These are phyloP conservation scores for Azorinus chamasolen DNA, from an alignment of 2,888 invertebrate genomes.

Conservation along the genomic window DNA sequence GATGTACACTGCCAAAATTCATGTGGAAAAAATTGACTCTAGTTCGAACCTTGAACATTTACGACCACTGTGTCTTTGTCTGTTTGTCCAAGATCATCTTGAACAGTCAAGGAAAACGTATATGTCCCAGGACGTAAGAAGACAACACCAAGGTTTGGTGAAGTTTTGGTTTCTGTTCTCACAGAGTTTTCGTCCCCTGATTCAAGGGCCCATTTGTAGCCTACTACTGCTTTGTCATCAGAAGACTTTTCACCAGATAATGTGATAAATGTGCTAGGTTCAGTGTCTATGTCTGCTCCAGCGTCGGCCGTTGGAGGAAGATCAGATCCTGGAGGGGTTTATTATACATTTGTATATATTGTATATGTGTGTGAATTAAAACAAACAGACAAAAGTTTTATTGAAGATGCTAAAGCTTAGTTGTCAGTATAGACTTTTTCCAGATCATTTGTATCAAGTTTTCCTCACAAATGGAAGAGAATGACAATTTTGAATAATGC, in stretches of 20 bases:
- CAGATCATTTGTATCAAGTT: too few species aligned
- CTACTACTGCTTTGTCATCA: conserved; percentile 33
- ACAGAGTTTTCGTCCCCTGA: conserved; percentile 5
- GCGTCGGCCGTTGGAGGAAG: conserved; percentile 44
- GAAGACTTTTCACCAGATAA: conserved; percentile 32
- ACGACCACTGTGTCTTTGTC: conserved; percentile 39
- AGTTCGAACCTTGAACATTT: conserved; percentile 28
- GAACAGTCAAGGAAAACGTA: conserved; percentile 30
- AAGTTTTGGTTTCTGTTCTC: background rate
- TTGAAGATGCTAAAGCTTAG: too few species aligned
- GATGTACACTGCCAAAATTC: too few species aligned
- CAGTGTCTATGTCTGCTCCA: conserved; percentile 29
- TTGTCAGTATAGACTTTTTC: too few species aligned
- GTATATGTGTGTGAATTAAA: background rate
- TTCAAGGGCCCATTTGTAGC: conserved; percentile 31
- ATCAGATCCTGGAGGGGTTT: conserved; percentile 13
- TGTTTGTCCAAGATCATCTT: conserved; percentile 36
- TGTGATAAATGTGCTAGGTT: conserved; percentile 21
- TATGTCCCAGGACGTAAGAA: conserved; percentile 29
- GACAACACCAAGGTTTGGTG: conserved; percentile 22
- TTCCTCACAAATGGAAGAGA: too few species aligned
- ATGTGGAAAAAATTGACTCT: background rate
- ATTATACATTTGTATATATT: too few species aligned
- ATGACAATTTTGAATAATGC: too few species aligned
- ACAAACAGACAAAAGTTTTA: background rate